Conservation (phyloP, 1,140 invertebrate genomes). For the Brachionus calyciflorus region DNA sequence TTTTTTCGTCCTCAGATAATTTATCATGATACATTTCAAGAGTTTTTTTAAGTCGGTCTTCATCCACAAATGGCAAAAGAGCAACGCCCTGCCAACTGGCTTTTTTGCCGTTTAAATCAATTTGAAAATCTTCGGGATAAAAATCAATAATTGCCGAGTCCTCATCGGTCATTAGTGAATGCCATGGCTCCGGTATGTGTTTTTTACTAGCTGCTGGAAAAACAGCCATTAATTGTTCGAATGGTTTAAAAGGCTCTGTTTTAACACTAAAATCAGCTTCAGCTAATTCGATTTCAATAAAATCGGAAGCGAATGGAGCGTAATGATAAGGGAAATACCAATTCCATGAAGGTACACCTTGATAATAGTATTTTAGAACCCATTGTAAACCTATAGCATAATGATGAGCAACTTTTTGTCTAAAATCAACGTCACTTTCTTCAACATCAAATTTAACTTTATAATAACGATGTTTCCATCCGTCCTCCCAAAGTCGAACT, state of each 20-base stretch:
- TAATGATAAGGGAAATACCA: conserved; percentile 99
- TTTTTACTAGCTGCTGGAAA: conserved; percentile 93
- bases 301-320: conserved; percentile 99
- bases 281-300: conserved; percentile 75
- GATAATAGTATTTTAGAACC: conserved; percentile 97
- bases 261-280: conserved; percentile 81
- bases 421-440: conserved; percentile 76
- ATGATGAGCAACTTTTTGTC: conserved; percentile 80
- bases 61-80: conserved; percentile 94
- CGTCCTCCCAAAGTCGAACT: conserved; percentile 92
- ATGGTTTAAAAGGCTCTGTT: conserved; percentile 85
- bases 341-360: conserved; percentile 97
- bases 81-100: conserved; percentile 99
- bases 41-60: conserved; percentile 81
- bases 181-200: conserved; percentile 89
- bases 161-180: conserved; percentile 85
- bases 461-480: conserved; percentile 96
- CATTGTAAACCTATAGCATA: conserved; percentile 94
- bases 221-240: conserved; percentile 98
- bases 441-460: conserved; percentile 90
- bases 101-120: conserved; percentile 98
- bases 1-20: conserved; percentile 74
- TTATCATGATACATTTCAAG: conserved; percentile 74
- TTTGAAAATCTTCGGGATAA: conserved; percentile 86
- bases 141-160: conserved; percentile 95